A percentile compares a stretch with the other conserved stretches of the same genome.
Conservation (phyloP, 2,888 invertebrate species). For the Sabellastarte sp. region DNA sequence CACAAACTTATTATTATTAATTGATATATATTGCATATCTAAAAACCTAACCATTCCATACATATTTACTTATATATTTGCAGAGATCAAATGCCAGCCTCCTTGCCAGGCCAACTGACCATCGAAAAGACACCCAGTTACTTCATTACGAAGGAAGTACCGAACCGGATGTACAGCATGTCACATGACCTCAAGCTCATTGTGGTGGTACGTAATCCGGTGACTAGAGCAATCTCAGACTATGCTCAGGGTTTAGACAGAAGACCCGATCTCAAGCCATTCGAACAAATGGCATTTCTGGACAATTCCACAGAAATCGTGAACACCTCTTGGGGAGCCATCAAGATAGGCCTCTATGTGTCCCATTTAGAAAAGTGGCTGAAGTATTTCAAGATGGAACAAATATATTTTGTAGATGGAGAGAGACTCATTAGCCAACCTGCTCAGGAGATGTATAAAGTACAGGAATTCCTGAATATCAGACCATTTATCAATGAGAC, state of each 20-base stretch:
- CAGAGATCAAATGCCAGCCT: conserved; percentile 83
- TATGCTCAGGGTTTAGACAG: conserved; percentile 71
- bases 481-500: conserved; percentile 80
- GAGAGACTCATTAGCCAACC: conserved; percentile 82
- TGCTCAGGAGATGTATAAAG: conserved; percentile 79
- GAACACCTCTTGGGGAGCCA: conserved; percentile 78
- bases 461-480: conserved; percentile 84
- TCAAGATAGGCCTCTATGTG: conserved; percentile 76
- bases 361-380: conserved; percentile 82
- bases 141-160: conserved; percentile 83
- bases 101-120: conserved; percentile 79
- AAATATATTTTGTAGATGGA: conserved; percentile 83
- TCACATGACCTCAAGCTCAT: conserved; percentile 78
- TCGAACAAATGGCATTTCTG: conserved; percentile 58
- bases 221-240: conserved; percentile 86
- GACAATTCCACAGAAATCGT: conserved; percentile 73
- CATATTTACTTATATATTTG: no score
- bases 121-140: conserved; percentile 94
- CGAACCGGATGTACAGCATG: conserved; percentile 79
- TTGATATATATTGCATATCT: no score
- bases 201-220: conserved; percentile 86
- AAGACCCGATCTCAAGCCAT: conserved; percentile 36
- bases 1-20: no score
- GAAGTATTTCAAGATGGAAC: conserved; percentile 76
- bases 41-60: no score